Conservation (phyloP, 2,888 invertebrate species). For the Yponomeuta sedellus region DNA sequence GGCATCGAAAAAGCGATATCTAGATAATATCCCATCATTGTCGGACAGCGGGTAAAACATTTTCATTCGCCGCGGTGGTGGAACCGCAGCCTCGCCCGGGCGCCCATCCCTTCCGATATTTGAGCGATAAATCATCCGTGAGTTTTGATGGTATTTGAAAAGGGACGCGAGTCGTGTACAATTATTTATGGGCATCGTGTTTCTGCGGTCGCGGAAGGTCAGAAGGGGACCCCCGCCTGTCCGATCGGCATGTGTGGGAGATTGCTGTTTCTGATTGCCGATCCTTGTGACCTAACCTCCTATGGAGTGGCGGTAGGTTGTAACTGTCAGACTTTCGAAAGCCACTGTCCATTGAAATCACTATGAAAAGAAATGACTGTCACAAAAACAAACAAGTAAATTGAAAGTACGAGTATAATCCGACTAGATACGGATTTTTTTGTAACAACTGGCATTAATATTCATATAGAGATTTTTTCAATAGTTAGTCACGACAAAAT, state of each 20-base stretch:
- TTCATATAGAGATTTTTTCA: too few relatives aligned
- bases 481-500: too few relatives aligned
- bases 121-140: constrained; percentile 45
- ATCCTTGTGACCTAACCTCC: too few relatives aligned
- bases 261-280: too few relatives aligned
- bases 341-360: too few relatives aligned
- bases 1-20: neutral
- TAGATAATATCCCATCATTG: neutral
- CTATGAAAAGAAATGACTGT: too few relatives aligned
- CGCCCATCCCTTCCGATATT: constrained; percentile 31
- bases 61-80: neutral
- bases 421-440: too few relatives aligned
- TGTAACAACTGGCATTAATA: too few relatives aligned
- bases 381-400: too few relatives aligned
- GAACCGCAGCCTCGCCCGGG: neutral
- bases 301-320: too few relatives aligned
- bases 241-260: neutral
- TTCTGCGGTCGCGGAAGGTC: neutral
- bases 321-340: too few relatives aligned
- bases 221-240: neutral
- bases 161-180: constrained; percentile 28
- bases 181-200: constrained; percentile 30
- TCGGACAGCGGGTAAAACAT: neutral
- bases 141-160: constrained; percentile 44
- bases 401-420: too few relatives aligned